Evolutionary conservation across 1,140 invertebrate species (phyloP), one percentile per base, ranked within the genome.

Genomic region (Lineus longissimus): DNA sequence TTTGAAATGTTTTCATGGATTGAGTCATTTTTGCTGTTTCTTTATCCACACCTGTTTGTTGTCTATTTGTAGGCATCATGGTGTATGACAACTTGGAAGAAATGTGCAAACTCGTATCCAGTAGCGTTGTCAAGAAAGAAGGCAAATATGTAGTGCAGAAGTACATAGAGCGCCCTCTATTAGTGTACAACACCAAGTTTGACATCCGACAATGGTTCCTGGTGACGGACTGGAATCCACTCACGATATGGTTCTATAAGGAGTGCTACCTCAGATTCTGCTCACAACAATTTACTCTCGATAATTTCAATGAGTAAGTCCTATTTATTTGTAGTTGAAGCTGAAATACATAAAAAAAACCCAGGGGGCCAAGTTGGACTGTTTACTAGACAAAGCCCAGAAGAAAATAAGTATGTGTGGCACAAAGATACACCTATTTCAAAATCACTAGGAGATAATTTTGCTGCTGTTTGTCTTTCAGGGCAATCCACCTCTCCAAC

Each of bases 201-300:
- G 93, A 96, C 80, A 95, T 96, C 62, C 73, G 80, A 19, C 82
- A 83, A 68, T 82, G 81, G 79, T 96, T 97, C 82, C 83, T 97
- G 43, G 89, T 95, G 2, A 94, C 92, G 0, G 90, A 89, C 77
- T 90, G 90, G 68, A 91, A 93, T 77, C 94, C 94, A 1, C 77
- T 97, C 19, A 93, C 91, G 1, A 88, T 97, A 25, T 97, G 93
- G 93, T 90, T 95, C 82, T 95, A 94, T 82, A 91, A 89, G 89
- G 77, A 81, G 66, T 79, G 92, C 76, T 97, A 97, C 78, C 81
- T 97, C 59, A 84, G 94, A 61, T 97, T 97, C 84, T 95, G 93
- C 78, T 92, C 93, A 0, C 91, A 95, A 82, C 88, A 90, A 75
- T 97, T 93, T 81, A 90, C 87, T 63, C 79, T 97, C 45, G 88